Evolutionary conservation across 2,113 vertebrate genomes (phyloP).

Genomic region (Nothocercus julius): DNA sequence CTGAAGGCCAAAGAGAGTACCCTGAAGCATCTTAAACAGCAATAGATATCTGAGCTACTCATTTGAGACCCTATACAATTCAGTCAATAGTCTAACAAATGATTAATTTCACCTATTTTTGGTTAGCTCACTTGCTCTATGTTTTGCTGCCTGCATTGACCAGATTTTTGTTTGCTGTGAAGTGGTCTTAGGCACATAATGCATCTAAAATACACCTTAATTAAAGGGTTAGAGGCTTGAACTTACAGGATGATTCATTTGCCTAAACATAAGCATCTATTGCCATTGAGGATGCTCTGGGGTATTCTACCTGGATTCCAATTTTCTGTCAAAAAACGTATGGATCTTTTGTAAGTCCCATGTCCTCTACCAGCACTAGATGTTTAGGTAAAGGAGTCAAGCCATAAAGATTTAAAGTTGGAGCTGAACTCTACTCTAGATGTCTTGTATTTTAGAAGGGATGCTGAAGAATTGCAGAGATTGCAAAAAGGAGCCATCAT

Average conservation of each 20-base stretch:
- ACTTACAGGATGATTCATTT: neutral
- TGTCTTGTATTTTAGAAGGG: neutral
- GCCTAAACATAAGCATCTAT: neutral
- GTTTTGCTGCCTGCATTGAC: neutral
- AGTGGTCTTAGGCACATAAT: neutral
- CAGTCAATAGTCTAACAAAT: neutral
- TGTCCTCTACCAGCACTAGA: neutral
- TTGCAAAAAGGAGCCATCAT: neutral
- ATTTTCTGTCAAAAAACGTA: neutral
- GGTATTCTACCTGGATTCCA: neutral
- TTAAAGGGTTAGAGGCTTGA: neutral
- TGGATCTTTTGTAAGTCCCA: neutral
- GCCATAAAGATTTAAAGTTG: accelerated
- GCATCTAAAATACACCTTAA: neutral
- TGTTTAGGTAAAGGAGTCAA: neutral
- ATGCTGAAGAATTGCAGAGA: neutral
- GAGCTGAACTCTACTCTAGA: neutral
- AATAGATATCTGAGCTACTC: neutral
- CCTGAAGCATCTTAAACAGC: neutral
- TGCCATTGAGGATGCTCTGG: neutral
- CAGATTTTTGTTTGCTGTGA: neutral
- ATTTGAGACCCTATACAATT: neutral
- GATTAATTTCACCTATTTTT: neutral
- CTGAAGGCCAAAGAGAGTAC: neutral
- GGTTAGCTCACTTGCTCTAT: neutral